phyloP scores from a whole-genome alignment of 2,113 vertebrate species.

The Tautogolabrus adspersus region DNA sequence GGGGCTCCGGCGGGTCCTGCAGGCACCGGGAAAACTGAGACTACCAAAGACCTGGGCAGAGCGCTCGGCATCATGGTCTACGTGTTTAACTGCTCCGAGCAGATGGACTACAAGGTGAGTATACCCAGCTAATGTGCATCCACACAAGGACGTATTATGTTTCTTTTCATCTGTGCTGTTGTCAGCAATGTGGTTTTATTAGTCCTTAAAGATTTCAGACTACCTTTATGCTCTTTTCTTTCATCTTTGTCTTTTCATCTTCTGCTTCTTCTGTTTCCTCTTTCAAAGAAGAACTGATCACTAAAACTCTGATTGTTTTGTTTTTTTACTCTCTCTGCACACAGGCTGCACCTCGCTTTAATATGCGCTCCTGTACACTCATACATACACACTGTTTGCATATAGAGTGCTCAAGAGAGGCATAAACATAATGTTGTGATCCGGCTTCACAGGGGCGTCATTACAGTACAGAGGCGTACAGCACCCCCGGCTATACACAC shows the following conservation, averaged over 20 bases:
- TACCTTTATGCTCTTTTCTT: constrained; percentile 44
- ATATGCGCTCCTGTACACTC: constrained; percentile 27
- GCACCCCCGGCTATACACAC: constrained; percentile 45
- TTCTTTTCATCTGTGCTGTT: constrained; percentile 47
- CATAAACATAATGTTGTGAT: constrained; percentile 57
- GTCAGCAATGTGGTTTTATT: constrained; percentile 44
- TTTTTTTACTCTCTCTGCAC: constrained; percentile 27
- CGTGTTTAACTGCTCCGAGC: constrained; percentile 98
- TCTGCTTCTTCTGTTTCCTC: constrained; percentile 25
- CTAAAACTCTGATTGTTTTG: constrained; percentile 46
- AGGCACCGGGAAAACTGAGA: constrained; percentile 97
- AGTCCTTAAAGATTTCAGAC: constrained; percentile 56
- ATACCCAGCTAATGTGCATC: neutral
- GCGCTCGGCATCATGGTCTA: constrained; percentile 97
- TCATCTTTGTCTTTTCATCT: constrained; percentile 34
- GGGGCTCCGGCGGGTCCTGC: constrained; percentile 94
- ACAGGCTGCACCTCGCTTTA: constrained; percentile 23
- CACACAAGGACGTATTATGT: neutral
- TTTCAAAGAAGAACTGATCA: constrained; percentile 48
- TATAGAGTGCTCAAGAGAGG: constrained; percentile 48
- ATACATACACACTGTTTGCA: constrained; percentile 38
- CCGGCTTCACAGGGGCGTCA: constrained; percentile 42
- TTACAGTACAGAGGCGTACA: constrained; percentile 49
- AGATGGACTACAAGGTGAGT: constrained; percentile 97
- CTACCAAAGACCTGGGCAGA: constrained; percentile 95